Evolutionary conservation across 2,113 vertebrate species (phyloP).

Genomic region (Pavo muticus): DNA sequence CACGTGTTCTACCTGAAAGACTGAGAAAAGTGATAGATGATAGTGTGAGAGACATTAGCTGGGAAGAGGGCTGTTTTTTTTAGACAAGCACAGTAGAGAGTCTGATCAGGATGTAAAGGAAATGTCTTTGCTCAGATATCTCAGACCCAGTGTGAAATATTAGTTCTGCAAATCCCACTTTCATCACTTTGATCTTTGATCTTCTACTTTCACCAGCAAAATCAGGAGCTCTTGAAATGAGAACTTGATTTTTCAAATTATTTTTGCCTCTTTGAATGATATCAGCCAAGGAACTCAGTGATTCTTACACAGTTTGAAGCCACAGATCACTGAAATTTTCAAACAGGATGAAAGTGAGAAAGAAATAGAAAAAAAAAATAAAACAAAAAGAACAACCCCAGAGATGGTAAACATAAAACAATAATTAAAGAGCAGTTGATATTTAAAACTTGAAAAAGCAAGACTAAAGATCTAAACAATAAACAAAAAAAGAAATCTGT

Average conservation of each 20-base stretch:
- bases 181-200: background rate
- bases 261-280: background rate
- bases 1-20: background rate
- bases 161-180: background rate
- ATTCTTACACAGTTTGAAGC: slow-evolving; percentile 2
- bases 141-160: background rate
- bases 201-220: background rate
- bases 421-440: background rate
- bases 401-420: background rate
- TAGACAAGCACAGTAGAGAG: background rate
- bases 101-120: background rate
- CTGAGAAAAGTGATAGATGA: background rate
- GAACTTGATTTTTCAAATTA: background rate
- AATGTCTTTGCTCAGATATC: background rate
- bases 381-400: background rate
- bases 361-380: background rate
- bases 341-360: background rate
- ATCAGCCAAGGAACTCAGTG: fast-evolving
- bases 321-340: background rate
- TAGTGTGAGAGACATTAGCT: background rate
- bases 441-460: background rate
- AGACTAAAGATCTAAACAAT: background rate
- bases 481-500: background rate
- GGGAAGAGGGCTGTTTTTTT: background rate
- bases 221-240: background rate